Evolutionary conservation across 1,140 invertebrate genomes (phyloP), one percentile per base, ranked within the genome.

Genomic region (Sycophaga agraensis): DNA sequence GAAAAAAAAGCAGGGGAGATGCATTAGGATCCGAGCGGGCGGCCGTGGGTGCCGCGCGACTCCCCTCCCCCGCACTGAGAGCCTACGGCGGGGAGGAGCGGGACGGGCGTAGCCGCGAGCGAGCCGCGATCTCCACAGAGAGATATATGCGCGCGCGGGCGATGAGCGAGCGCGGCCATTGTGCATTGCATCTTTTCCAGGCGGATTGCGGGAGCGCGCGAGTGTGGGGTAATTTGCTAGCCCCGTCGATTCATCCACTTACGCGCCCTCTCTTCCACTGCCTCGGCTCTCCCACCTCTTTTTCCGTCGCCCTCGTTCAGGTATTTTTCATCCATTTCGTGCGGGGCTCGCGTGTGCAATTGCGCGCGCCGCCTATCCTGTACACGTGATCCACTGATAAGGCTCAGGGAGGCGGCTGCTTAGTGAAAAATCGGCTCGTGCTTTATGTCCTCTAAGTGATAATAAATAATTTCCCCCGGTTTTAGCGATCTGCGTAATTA

Each of bases 281-380:
- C 9, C 17, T 37, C n/a, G 19, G 17, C 19, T 37, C 24, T 34
- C 1, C 19, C 12, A 31, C 17, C 26, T 35, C 24, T 24, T 24
- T 1, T 7, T 8, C 8, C 46, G 35, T 17, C 7, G 11, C n/a
- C 16, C 43, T 39, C 21, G 4, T 28, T 26, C 26, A 9, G 21
- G 40, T 37, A 50, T 59, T 57, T 57, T 57, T 57, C 42, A 57
- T 57, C 43, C 43, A 12, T 28, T 45, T 55, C 19, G 22, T 26
- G 14, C 26, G 12, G 34, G n/a, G 31, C 28, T 46, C 19, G 51
- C 37, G 39, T 56, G 37, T 56, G 21, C n/a, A n/a, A n/a, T 9
- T 40, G n/a, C n/a, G 40, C n/a, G 24, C 19, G 35, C 35, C 9
- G n/a, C 14, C 22, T 45, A n/a, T 22, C 37, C 24, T 34, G 53